phyloP scores from a whole-genome alignment of 2,888 invertebrate species.

The Conchocele bisecta region DNA sequence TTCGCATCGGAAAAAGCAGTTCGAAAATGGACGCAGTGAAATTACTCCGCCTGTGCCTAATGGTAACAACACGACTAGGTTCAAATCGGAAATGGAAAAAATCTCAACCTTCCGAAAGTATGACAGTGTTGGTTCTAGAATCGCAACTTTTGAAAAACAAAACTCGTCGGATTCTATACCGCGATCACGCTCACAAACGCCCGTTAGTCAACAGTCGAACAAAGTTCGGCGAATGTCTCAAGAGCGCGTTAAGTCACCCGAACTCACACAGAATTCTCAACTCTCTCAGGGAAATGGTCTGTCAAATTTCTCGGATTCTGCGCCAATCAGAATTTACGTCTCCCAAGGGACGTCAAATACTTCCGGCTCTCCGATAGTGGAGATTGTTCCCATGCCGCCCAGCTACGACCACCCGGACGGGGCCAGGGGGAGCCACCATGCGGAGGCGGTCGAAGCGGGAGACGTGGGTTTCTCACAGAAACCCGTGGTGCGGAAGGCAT shows the following conservation, averaged over 20 bases:
- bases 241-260: constrained; percentile 54
- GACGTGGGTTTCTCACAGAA: constrained; percentile 56
- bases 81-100: constrained; percentile 76
- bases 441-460: constrained; percentile 21
- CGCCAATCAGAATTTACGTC: constrained; percentile 71
- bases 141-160: constrained; percentile 79
- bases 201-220: constrained; percentile 56
- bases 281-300: constrained; percentile 51
- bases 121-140: constrained; percentile 77
- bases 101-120: constrained; percentile 83
- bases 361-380: constrained; percentile 69
- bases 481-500: constrained; percentile 77
- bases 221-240: constrained; percentile 59
- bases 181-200: constrained; percentile 52
- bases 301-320: constrained; percentile 53
- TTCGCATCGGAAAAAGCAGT: constrained; percentile 74
- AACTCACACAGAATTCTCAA: constrained; percentile 45
- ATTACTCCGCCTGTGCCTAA: constrained; percentile 47
- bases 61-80: constrained; percentile 56
- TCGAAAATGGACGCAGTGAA: constrained; percentile 69
- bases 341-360: constrained; percentile 68
- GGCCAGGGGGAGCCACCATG: constrained; percentile 4
- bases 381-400: constrained; percentile 65
- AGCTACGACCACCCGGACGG: constrained; percentile 35
- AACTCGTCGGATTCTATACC: constrained; percentile 52